Base-by-base conservation (phyloP, 2,888 invertebrate genomes). In the Amiota mariae region DNA sequence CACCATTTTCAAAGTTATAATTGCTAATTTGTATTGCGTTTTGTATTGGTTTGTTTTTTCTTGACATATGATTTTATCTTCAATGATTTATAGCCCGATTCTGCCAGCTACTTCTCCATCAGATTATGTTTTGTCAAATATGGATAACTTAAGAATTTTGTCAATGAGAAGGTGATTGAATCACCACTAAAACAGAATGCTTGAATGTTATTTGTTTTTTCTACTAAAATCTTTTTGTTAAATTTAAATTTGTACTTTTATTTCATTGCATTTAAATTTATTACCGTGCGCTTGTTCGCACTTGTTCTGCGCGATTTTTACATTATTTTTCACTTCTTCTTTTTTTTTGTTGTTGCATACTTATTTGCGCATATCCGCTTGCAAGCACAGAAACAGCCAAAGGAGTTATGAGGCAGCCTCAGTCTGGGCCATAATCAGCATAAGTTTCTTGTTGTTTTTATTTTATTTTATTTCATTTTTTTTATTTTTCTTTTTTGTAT, bases 201-300 rank as follows among this genome's bases (percentile, higher is more conserved):
- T 18, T 54, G 75, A 75, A 77, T 63, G 57, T 57, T 56, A 56
- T 56, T 56, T 70, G 49, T 72, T n/a, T n/a, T n/a, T n/a, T n/a
- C n/a, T n/a, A n/a, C n/a, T 63, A 59, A 20, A 10, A 59, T 15
- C 59, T 51, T 73, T 78, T 80, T 78, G 74, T 64, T 36, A 36
- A 36, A 36, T 36, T 36, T 36, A 36, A 36, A 36, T 36, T 36
- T 36, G 36, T 36, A 36, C 36, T 36, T 36, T 36, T 74, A 73
- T 79, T 77, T 76, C 75, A 75, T 81, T 79, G 75, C 79, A 81
- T 78, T 81, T 75, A 74, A 76, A 82, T 85, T 82, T 85, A 83
- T 85, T 63, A 71, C 72, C 24, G 15, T 72, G 20, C 54, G 12
- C 73, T 48, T 36, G 36, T 36, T 36, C 36, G 36, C 36, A 36